phyloP scores from a whole-genome alignment of 2,888 invertebrate genomes.

The Meiosimyza decipiens region DNA sequence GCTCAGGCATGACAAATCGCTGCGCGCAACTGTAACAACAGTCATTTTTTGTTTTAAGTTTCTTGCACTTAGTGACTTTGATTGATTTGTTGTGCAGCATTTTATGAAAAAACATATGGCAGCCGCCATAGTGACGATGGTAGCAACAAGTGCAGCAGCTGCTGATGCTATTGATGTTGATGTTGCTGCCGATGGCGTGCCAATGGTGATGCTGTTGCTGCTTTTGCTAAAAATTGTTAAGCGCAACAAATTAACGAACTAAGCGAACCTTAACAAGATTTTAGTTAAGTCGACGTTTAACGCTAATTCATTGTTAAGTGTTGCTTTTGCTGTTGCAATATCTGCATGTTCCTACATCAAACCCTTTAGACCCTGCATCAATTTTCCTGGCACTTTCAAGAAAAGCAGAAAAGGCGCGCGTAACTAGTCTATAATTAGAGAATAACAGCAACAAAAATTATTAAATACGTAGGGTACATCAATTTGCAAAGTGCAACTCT shows the following conservation, averaged over 20 bases:
- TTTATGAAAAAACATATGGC: too few species aligned
- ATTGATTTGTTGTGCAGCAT: too few species aligned
- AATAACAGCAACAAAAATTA: conserved; percentile 17
- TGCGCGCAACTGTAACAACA: too few species aligned
- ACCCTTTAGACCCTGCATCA: too few species aligned
- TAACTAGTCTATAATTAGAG: conserved; percentile 12
- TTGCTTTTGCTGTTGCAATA: neutral
- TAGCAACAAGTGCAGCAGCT: neutral
- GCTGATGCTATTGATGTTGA: conserved; percentile 1
- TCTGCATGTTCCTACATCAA: neutral
- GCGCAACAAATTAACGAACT: too few species aligned
- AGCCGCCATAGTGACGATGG: too few species aligned
- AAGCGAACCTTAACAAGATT: too few species aligned
- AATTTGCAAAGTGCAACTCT: neutral
- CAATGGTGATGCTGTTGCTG: neutral
- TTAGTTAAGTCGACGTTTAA: neutral
- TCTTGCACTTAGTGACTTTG: too few species aligned
- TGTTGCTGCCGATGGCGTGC: neutral
- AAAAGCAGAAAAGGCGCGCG: neutral
- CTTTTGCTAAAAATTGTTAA: too few species aligned
- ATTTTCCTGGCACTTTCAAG: too few species aligned
- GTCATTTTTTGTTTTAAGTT: too few species aligned
- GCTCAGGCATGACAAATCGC: too few species aligned
- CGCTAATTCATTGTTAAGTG: neutral
- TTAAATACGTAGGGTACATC: conserved; percentile 6